A percentile compares a stretch with the other conserved stretches of the same genome.
These are phyloP conservation scores for Phyllostomus hastatus DNA, from an alignment of 2,113 vertebrate genomes.

Conservation along the genomic window DNA sequence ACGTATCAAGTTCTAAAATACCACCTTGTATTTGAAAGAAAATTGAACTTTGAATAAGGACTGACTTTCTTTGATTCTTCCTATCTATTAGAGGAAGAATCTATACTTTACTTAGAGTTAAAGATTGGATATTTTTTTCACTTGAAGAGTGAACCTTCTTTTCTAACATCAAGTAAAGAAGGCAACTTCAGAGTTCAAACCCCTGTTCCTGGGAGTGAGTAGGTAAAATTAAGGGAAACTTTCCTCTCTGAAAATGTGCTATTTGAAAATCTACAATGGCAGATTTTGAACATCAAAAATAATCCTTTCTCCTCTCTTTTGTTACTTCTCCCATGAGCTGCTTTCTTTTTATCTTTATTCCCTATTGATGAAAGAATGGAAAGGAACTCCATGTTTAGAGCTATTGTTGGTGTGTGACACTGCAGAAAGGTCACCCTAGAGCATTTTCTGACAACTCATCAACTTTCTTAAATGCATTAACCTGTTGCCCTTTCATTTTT, in stretches of 20 bases:
- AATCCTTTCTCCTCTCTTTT: constrained; percentile 37
- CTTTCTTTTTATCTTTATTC: constrained; percentile 34
- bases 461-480: constrained; percentile 52
- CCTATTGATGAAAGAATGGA: neutral
- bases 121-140: neutral
- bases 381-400: constrained; percentile 16
- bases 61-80: constrained; percentile 23
- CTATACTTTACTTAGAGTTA: neutral
- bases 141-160: neutral
- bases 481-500: constrained; percentile 57
- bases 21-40: neutral
- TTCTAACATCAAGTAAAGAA: constrained; percentile 28
- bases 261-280: constrained; percentile 32
- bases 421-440: neutral
- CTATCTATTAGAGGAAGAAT: neutral
- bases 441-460: constrained; percentile 54
- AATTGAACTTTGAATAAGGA: constrained; percentile 2
- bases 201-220: neutral
- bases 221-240: constrained; percentile 10
- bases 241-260: constrained; percentile 24
- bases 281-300: constrained; percentile 52
- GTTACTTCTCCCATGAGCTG: neutral
- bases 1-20: constrained; percentile 20
- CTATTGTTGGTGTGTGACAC: constrained; percentile 22
- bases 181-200: constrained; percentile 12